phyloP scores from a whole-genome alignment of 2,797 vertebrate genomes.

The Myotis pilosus region DNA sequence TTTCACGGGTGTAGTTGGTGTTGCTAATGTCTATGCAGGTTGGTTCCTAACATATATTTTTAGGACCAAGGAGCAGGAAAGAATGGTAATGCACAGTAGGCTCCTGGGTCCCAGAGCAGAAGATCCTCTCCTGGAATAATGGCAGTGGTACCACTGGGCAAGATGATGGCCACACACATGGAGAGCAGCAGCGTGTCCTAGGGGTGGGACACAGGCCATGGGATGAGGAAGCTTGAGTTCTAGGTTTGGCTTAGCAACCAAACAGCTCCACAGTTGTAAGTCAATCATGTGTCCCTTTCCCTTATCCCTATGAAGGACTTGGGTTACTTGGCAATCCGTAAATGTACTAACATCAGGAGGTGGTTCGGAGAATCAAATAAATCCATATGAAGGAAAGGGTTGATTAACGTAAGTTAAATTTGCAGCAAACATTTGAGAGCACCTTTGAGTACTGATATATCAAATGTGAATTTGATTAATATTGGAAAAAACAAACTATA shows the following conservation, averaged over 20 bases:
- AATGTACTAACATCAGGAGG: background rate
- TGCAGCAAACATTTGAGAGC: background rate
- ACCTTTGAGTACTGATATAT: background rate
- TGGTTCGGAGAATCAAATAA: background rate
- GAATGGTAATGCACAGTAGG: background rate
- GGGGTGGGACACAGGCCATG: rapidly evolving
- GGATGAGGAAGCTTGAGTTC: background rate
- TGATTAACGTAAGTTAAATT: constrained; percentile 20
- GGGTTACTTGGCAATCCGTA: too few species aligned
- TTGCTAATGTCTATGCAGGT: background rate
- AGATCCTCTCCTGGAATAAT: background rate
- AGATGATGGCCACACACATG: background rate
- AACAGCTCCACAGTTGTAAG: background rate
- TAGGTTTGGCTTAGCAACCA: background rate
- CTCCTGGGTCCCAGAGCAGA: background rate
- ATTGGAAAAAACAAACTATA: background rate
- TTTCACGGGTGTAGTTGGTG: background rate
- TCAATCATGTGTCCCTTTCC: background rate
- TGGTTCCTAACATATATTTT: background rate
- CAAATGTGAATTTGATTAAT: background rate
- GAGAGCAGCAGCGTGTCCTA: background rate
- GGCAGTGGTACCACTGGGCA: background rate
- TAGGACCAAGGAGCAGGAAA: background rate
- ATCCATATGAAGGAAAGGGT: background rate
- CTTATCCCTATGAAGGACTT: background rate